phyloP scores from a whole-genome alignment of 2,113 vertebrate genomes.

The Scopus umbretta region DNA sequence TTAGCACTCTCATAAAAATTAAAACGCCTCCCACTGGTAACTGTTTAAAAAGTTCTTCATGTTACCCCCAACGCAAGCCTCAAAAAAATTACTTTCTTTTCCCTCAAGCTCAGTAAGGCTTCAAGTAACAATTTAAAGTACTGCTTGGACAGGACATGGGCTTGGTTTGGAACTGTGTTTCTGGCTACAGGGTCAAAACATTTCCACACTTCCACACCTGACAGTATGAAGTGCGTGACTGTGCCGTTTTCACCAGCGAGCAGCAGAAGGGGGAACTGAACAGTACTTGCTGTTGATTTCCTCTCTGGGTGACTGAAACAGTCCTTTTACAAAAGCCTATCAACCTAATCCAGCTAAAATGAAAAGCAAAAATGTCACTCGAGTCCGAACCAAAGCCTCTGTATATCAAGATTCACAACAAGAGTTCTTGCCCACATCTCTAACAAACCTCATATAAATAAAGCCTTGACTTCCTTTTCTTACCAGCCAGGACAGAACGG shows the following conservation, averaged over 20 bases:
- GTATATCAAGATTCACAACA: background rate
- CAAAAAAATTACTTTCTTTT: background rate
- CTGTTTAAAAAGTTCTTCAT: background rate
- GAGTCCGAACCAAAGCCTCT: background rate
- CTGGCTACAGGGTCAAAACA: background rate
- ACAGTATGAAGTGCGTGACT: background rate
- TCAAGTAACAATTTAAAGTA: constrained; percentile 3
- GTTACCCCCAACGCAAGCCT: background rate
- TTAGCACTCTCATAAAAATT: constrained; percentile 27
- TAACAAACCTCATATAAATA: background rate
- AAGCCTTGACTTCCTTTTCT: background rate
- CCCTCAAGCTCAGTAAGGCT: background rate
- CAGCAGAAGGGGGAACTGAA: background rate
- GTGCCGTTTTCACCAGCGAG: background rate
- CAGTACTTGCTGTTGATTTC: background rate
- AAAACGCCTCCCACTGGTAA: background rate
- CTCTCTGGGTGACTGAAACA: constrained; percentile 38
- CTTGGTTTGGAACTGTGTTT: background rate
- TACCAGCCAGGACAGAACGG: background rate
- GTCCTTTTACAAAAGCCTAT: constrained; percentile 54
- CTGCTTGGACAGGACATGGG: constrained; percentile 20
- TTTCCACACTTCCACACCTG: background rate
- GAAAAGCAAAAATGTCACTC: constrained; percentile 17
- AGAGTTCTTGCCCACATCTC: background rate
- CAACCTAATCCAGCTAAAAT: constrained; percentile 42